Conservation (phyloP, 2,888 invertebrate species). For the Heliconius hortense region DNA sequence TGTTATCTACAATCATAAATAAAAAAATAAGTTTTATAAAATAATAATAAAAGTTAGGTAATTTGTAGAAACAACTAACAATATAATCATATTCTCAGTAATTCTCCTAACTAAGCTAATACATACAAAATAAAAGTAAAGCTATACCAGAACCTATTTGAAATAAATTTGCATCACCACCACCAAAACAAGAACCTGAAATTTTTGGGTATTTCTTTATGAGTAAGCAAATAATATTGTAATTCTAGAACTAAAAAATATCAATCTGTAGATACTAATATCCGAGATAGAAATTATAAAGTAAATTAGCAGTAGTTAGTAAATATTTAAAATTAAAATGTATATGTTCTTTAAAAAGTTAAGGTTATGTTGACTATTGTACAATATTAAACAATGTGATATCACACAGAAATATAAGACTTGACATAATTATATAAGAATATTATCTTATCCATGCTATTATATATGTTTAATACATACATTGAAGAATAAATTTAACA, state of each 20-base stretch:
- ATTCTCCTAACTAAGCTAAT: neutral
- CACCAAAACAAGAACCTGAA: constrained; percentile 65
- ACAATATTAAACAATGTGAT: neutral
- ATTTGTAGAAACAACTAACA: neutral
- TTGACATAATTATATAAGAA: neutral
- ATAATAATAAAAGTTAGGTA: neutral
- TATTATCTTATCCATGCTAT: neutral
- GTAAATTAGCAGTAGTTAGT: neutral
- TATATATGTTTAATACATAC: neutral
- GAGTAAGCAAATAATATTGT: neutral
- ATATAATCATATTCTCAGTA: neutral
- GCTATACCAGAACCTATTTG: constrained; percentile 54
- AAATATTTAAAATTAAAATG: neutral
- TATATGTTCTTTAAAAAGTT: neutral
- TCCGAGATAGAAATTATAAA: neutral
- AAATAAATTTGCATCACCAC: constrained; percentile 71
- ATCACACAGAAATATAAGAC: neutral
- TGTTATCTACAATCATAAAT: constrained; percentile 41
- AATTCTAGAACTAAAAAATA: neutral
- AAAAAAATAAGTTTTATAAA: neutral
- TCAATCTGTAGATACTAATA: neutral
- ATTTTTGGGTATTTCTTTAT: constrained; percentile 25
- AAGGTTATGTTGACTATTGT: constrained; percentile 22
- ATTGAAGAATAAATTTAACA: neutral
- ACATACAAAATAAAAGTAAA: constrained; percentile 8